Evolutionary conservation across 2,113 vertebrate species (phyloP), one percentile per base, ranked within the genome.

Genomic region (Gymnorhina tibicen): DNA sequence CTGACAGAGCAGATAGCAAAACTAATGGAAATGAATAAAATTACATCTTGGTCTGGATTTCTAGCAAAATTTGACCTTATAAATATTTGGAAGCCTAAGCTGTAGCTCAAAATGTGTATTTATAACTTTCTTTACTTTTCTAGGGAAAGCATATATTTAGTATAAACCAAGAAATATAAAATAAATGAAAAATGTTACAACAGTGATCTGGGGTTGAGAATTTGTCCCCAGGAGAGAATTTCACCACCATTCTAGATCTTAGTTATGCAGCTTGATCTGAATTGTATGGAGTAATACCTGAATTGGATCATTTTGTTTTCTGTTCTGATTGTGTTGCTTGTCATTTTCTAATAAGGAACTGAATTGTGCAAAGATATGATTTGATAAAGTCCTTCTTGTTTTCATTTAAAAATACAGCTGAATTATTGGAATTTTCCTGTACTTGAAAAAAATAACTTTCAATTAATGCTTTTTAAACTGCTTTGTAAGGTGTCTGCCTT

Each of bases 231-330:
- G 35, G 27, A 66, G 27, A 62, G 27, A 80, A n/a, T 91, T 74
- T 73, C 11, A 56, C 8, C 55, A 17, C 24, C 6, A 5, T 58
- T 85, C 35, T 37, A 47, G 11, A 30, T 75, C 37, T 89, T 76
- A 75, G 22, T 52, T 77, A 37, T 81, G 42, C 66, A 64, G 28
- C 18, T 82, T 35, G 37, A 17, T 89, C 8, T 16, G 41, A 50
- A 52, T 30, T 69, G 15, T 24, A 21, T 2, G 2, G 39, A 58
- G 28, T 0, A 0, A 64, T 72, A 52, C 28, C 1, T 37, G 13
- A 46, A 37, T 23, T 67, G n/a, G 47, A 74, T 80, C 7, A 21
- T 55, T 94, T 68, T 76, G 18, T 66, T 89, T 73, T 67, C 26
- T 58, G 19, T 60, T 90, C 53, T 23, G 6, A 19, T 73, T n/a